phyloP scores from a whole-genome alignment of 2,797 vertebrate genomes.

The Nyctalus aviator region DNA sequence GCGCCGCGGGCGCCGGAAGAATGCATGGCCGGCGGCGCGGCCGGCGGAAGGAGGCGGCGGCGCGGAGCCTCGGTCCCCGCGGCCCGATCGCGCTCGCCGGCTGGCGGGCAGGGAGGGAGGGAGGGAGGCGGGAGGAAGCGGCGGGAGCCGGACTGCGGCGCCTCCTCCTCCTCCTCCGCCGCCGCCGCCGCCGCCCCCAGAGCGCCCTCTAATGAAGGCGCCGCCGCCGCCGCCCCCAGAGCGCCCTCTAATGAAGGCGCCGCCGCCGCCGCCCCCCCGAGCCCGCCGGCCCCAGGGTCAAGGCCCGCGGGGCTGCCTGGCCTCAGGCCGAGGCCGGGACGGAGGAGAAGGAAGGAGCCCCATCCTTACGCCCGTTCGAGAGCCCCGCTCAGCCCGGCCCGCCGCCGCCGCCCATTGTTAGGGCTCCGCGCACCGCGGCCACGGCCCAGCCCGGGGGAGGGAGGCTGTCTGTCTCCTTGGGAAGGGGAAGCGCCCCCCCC shows the following conservation, averaged over 20 bases:
- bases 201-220: slow-evolving; percentile 68
- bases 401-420: slow-evolving; percentile 17
- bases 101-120: background rate
- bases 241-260: slow-evolving; percentile 66
- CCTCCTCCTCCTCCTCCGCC: background rate
- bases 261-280: background rate
- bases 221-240: slow-evolving; percentile 72
- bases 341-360: background rate
- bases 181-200: slow-evolving; percentile 70
- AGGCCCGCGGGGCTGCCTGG: background rate
- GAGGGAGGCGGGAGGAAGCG: slow-evolving; percentile 62
- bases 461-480: too few relatives aligned
- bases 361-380: too few relatives aligned
- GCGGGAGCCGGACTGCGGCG: slow-evolving; percentile 70
- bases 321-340: background rate
- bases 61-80: slow-evolving; percentile 47
- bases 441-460: background rate
- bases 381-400: background rate
- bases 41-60: slow-evolving; percentile 55
- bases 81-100: slow-evolving; percentile 26
- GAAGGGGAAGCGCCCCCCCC: too few relatives aligned
- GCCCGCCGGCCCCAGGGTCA: background rate
- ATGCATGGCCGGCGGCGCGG: slow-evolving; percentile 81
- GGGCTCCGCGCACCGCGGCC: background rate
- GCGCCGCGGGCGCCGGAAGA: slow-evolving; percentile 60